A percentile compares a stretch with the other conserved stretches of the same genome.
These are phyloP conservation scores for Corythaeola cristata DNA, from an alignment of 2,113 vertebrate species.

Conservation along the genomic window DNA sequence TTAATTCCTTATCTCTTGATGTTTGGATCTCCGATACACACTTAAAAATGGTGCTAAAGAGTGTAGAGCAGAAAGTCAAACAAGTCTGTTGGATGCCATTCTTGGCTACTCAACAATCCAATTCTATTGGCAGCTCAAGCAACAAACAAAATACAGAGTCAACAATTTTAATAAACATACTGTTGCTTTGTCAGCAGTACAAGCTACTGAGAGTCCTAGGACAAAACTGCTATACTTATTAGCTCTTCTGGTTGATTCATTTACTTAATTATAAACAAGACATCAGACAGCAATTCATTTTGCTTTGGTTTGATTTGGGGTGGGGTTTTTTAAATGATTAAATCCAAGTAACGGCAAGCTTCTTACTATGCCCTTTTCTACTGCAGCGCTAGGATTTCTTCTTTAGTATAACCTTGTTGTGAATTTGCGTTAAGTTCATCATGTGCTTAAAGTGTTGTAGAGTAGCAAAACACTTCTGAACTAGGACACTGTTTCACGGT, in stretches of 20 bases:
- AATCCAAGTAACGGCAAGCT: not conserved
- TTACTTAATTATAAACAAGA: not conserved
- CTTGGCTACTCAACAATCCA: not conserved
- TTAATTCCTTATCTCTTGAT: not conserved
- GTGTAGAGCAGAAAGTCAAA: fast-evolving
- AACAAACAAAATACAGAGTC: not conserved
- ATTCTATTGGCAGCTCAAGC: not conserved
- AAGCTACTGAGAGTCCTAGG: not conserved
- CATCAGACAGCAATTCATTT: not conserved
- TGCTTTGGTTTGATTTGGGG: not conserved
- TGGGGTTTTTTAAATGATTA: not conserved
- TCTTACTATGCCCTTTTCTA: not conserved
- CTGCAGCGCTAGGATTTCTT: not conserved
- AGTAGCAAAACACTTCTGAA: not conserved
- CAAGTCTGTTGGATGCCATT: not conserved
- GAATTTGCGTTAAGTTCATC: not conserved
- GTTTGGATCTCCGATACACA: not conserved
- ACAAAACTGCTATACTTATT: not conserved
- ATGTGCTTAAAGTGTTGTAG: fast-evolving
- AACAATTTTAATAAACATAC: not conserved
- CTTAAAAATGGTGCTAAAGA: too few relatives aligned
- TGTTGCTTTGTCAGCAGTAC: not conserved
- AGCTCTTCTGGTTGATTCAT: not conserved
- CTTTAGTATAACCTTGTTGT: not conserved
- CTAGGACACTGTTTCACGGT: not conserved